These are phyloP conservation scores for Nesidiocoris tenuis DNA, from an alignment of 2,888 invertebrate genomes.

Conservation along the genomic window DNA sequence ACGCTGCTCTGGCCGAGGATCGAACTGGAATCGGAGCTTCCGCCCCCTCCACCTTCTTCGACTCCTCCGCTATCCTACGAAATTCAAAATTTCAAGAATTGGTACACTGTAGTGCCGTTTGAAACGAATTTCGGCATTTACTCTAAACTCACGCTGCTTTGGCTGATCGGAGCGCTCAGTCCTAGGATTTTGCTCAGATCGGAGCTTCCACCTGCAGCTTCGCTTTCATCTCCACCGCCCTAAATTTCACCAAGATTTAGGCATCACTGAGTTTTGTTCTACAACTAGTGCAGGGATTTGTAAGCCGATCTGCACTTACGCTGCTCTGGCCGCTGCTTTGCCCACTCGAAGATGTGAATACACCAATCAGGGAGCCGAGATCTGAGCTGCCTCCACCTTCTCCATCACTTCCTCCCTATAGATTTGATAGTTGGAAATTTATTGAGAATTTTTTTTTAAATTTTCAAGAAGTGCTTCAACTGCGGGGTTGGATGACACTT, in stretches of 20 bases:
- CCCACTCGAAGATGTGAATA: conserved; percentile 43
- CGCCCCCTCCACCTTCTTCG: conserved; percentile 47
- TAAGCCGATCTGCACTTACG: conserved; percentile 44
- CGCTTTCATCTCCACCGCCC: conserved; percentile 29
- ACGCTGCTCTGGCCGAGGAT: conserved; percentile 48
- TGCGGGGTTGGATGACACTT: too few relatives aligned
- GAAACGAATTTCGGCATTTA: neutral
- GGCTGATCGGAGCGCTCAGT: conserved; percentile 49
- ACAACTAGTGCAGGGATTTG: too few relatives aligned
- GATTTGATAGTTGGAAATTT: neutral
- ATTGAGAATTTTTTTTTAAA: too few relatives aligned
- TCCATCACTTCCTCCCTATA: conserved; percentile 41
- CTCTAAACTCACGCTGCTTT: conserved; percentile 39
- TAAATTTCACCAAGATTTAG: too few relatives aligned
- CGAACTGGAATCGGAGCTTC: conserved; percentile 47
- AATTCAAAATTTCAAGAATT: neutral
- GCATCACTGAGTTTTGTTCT: too few relatives aligned
- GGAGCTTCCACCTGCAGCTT: conserved; percentile 45
- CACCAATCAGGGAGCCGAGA: conserved; percentile 42
- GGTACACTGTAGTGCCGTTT: neutral
- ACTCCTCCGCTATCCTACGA: conserved; percentile 37
- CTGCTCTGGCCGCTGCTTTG: too few relatives aligned
- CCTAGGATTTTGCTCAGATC: conserved; percentile 50
- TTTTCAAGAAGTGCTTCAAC: too few relatives aligned
- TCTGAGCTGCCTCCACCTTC: conserved; percentile 48